Percentiles rank a stretch among this genome's conserved stretches.
phyloP scores from a whole-genome alignment of 2,797 vertebrate species.

The Thaleichthys pacificus region DNA sequence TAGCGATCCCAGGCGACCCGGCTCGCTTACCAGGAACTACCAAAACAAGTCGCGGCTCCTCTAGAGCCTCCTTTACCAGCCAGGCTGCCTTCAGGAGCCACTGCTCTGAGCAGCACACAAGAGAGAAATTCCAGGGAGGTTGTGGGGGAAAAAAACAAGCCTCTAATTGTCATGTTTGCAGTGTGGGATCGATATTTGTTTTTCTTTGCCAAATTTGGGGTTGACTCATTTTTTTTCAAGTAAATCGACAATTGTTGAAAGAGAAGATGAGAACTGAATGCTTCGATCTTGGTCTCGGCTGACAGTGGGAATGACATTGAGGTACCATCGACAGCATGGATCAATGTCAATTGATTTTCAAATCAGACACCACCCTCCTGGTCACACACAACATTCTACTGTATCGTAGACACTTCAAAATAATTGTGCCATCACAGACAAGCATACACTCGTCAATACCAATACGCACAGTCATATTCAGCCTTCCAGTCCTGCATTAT shows the following conservation, averaged over 20 bases:
- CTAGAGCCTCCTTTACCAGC: too few relatives aligned
- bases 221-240: not conserved
- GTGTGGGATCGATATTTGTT: conserved; percentile 22
- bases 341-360: conserved; percentile 20
- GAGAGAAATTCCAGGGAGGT: not conserved
- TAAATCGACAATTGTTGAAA: conserved; percentile 13
- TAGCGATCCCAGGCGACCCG: too few relatives aligned
- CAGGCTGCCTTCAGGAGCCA: too few relatives aligned
- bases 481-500: not conserved
- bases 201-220: conserved; percentile 6
- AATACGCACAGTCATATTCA: not conserved
- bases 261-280: not conserved
- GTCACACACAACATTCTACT: conserved; percentile 7
- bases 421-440: not conserved
- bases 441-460: not conserved
- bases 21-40: too few relatives aligned
- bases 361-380: conserved; percentile 4
- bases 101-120: too few relatives aligned
- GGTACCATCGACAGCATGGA: conserved; percentile 19
- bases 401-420: not conserved
- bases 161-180: conserved; percentile 12
- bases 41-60: too few relatives aligned
- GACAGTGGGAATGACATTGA: not conserved
- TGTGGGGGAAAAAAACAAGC: conserved; percentile 6
- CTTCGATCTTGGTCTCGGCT: conserved; percentile 7